Percentiles rank a stretch among this genome's conserved stretches.
These are phyloP conservation scores for Heptranchias perlo DNA, from an alignment of 2,113 vertebrate species.

Conservation along the genomic window DNA sequence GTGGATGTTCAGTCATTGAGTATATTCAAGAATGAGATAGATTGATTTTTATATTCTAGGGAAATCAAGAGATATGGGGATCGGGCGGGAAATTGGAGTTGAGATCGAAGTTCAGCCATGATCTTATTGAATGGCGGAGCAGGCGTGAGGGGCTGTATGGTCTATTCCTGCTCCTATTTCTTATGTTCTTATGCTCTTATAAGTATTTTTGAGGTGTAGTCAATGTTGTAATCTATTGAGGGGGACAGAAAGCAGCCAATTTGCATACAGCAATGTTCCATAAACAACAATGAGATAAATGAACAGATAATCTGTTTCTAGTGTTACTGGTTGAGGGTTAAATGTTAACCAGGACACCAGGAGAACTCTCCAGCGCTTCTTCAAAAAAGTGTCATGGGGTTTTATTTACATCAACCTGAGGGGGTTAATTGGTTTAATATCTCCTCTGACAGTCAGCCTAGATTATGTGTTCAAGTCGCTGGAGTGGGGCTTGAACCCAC, in stretches of 20 bases:
- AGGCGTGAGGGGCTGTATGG: no score
- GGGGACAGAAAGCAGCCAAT: neutral
- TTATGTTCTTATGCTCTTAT: no score
- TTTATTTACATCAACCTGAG: neutral
- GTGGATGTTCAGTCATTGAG: no score
- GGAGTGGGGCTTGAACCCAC: neutral
- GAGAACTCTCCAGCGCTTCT: neutral
- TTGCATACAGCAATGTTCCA: neutral
- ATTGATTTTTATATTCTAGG: no score
- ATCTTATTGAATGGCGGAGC: no score
- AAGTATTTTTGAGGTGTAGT: neutral
- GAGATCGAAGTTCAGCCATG: no score
- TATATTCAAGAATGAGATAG: no score
- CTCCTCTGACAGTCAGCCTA: neutral
- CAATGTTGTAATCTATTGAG: neutral
- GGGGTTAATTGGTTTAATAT: neutral
- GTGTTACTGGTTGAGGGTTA: neutral
- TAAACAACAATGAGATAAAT: neutral
- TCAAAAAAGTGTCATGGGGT: neutral
- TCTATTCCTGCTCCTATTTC: no score
- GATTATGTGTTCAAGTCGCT: neutral
- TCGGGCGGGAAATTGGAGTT: no score
- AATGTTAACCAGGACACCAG: neutral
- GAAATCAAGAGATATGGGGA: no score
- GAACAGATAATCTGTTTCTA: neutral